Conservation (phyloP, 2,888 invertebrate species). For the Pterostichus niger region DNA sequence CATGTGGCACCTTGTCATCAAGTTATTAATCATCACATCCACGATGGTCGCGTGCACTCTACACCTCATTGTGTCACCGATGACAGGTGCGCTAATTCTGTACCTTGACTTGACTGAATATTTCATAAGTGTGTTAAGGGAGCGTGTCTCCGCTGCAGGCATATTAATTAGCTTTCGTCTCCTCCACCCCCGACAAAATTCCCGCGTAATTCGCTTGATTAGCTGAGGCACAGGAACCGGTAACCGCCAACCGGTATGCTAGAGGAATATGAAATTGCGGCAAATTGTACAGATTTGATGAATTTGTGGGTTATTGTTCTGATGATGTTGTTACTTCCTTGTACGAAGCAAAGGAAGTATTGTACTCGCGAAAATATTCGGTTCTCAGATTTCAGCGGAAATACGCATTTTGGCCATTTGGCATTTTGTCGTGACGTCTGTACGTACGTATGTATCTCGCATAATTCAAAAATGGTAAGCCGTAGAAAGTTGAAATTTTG, state of each 20-base stretch:
- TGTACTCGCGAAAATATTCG: too few species aligned
- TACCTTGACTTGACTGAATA: conserved; percentile 73
- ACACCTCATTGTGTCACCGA: conserved; percentile 69
- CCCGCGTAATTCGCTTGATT: conserved; percentile 74
- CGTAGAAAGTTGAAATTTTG: too few species aligned
- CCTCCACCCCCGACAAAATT: conserved; percentile 73
- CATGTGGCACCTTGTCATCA: conserved; percentile 69
- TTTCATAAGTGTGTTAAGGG: conserved; percentile 75
- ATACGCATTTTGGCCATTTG: too few species aligned
- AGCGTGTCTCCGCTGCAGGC: conserved; percentile 72
- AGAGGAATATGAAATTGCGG: conserved; percentile 8
- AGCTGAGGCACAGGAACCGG: conserved; percentile 11
- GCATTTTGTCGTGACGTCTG: too few species aligned
- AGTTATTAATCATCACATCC: conserved; percentile 72
- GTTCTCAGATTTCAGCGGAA: too few species aligned
- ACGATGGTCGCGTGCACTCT: conserved; percentile 72
- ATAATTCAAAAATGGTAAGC: too few species aligned
- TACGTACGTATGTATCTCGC: too few species aligned
- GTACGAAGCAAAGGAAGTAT: too few species aligned
- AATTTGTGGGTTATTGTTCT: neutral
- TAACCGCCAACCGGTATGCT: neutral
- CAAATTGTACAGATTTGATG: neutral
- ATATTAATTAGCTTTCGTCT: conserved; percentile 73
- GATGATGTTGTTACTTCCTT: too few species aligned
- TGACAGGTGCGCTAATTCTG: conserved; percentile 74